These are phyloP conservation scores for Macaria liturata DNA, from an alignment of 2,888 invertebrate species.

Conservation along the genomic window DNA sequence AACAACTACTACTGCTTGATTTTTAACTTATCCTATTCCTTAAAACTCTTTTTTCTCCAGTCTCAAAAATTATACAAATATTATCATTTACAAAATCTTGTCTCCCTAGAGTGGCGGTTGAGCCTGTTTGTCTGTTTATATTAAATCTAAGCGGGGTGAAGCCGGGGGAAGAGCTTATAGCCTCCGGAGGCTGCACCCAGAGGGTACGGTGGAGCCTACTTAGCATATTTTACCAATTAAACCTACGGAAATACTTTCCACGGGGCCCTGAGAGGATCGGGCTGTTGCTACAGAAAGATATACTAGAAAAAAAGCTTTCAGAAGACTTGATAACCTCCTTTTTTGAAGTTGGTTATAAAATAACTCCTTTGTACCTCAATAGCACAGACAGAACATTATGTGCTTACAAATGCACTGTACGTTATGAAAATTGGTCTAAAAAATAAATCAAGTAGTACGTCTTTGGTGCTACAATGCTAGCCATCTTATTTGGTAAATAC, in stretches of 20 bases:
- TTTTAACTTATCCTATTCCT: too few species aligned
- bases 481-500: too few species aligned
- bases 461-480: too few species aligned
- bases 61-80: background rate
- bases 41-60: too few species aligned
- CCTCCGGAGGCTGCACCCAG: conserved; percentile 10
- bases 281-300: conserved; percentile 2
- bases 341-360: too few species aligned
- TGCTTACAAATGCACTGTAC: too few species aligned
- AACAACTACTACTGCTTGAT: too few species aligned
- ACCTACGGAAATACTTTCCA: conserved; percentile 35
- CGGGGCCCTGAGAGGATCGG: conserved; percentile 15
- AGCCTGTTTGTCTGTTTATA: conserved; percentile 19
- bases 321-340: too few species aligned
- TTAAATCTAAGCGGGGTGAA: conserved; percentile 36
- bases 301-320: background rate
- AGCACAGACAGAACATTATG: too few species aligned
- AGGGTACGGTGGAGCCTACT: conserved; percentile 41
- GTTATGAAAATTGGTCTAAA: too few species aligned
- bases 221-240: conserved; percentile 71
- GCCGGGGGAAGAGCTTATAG: conserved; percentile 28
- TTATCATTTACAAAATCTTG: conserved; percentile 16
- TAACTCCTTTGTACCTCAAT: too few species aligned
- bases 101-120: background rate
- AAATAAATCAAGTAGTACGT: too few species aligned